These are phyloP conservation scores for Lycocorax pyrrhopterus DNA, from an alignment of 2,113 vertebrate genomes.

Conservation along the genomic window DNA sequence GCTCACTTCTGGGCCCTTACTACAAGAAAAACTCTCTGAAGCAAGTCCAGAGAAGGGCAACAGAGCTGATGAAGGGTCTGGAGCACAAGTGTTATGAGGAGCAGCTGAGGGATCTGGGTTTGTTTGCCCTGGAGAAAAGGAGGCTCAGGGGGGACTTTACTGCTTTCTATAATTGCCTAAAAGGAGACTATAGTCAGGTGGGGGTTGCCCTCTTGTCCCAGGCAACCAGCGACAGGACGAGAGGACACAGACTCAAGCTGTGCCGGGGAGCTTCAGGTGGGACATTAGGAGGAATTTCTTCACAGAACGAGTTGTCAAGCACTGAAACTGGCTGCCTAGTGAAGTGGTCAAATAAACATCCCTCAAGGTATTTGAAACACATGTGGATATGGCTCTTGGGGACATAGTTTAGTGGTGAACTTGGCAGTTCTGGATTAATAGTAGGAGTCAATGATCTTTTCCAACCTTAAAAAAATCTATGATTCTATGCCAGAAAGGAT, in stretches of 20 bases:
- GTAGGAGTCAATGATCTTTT: neutral
- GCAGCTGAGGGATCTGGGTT: neutral
- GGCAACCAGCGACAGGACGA: rapidly evolving
- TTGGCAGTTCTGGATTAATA: neutral
- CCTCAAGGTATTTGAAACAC: neutral
- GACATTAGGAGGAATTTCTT: neutral
- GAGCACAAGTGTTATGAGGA: neutral
- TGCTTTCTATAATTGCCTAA: neutral
- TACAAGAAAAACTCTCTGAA: neutral
- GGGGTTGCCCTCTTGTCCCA: neutral
- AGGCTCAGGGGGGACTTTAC: too few species aligned
- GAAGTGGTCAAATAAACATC: neutral
- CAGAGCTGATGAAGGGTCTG: neutral
- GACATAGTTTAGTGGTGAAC: neutral
- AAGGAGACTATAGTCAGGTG: neutral
- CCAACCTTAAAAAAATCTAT: neutral
- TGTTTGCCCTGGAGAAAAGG: neutral
- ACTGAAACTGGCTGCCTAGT: neutral
- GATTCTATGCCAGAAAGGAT: neutral
- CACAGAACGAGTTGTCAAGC: neutral
- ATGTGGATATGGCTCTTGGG: too few species aligned
- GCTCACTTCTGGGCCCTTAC: neutral
- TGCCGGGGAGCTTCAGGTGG: neutral
- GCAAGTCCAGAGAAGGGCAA: neutral
- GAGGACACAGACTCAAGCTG: neutral